phyloP scores from a whole-genome alignment of 2,113 vertebrate species.

The Alethe diademata region DNA sequence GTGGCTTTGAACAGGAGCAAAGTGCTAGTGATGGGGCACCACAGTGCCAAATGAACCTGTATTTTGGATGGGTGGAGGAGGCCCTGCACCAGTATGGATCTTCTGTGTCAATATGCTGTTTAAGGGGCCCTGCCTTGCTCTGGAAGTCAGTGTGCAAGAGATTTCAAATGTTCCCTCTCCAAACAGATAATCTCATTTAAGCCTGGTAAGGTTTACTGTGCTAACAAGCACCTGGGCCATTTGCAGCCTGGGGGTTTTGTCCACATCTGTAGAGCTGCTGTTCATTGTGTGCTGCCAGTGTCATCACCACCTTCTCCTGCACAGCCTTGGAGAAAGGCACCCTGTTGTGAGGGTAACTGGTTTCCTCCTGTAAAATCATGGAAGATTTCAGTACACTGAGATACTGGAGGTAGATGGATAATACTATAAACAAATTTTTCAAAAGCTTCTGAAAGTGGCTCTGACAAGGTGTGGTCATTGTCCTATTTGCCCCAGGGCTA shows the following conservation, averaged over 20 bases:
- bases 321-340: fast-evolving
- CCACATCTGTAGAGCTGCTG: neutral
- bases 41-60: fast-evolving
- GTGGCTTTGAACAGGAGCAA: neutral
- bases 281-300: neutral
- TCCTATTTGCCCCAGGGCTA: neutral
- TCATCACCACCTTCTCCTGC: neutral
- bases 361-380: neutral
- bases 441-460: neutral
- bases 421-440: neutral
- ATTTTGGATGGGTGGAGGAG: neutral
- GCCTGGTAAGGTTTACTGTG: neutral
- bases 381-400: neutral
- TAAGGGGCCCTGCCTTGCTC: neutral
- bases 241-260: neutral
- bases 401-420: neutral
- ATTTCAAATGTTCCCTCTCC: neutral
- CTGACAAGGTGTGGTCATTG: neutral
- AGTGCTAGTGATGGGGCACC: neutral
- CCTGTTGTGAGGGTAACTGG: neutral
- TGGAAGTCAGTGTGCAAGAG: neutral
- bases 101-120: neutral
- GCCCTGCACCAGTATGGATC: neutral
- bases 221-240: neutral
- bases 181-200: neutral